phyloP scores from a whole-genome alignment of 2,113 vertebrate genomes.

The Apeltes quadracus region DNA sequence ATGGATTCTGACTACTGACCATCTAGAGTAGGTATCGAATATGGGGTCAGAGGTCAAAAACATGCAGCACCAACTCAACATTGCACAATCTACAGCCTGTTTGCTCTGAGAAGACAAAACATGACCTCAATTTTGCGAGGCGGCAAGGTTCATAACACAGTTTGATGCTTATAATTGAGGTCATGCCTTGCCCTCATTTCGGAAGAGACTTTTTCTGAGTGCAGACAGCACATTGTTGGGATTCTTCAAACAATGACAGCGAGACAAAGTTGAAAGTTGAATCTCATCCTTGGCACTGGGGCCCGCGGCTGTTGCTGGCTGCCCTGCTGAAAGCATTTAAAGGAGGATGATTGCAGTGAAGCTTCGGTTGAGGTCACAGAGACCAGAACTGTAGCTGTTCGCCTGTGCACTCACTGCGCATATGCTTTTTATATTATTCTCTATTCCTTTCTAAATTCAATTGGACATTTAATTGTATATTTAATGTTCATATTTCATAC shows the following conservation, averaged over 20 bases:
- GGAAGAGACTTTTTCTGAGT: background rate
- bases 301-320: background rate
- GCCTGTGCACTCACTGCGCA: no score
- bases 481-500: no score
- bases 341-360: background rate
- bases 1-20: constrained; percentile 16
- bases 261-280: background rate
- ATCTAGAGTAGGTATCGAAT: background rate
- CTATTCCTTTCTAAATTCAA: no score
- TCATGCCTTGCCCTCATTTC: constrained; percentile 17
- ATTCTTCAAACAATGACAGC: background rate
- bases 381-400: background rate
- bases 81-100: constrained; percentile 12
- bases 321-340: background rate
- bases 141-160: constrained; percentile 10
- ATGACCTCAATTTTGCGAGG: constrained; percentile 45
- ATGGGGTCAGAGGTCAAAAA: constrained; percentile 7
- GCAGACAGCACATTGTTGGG: background rate
- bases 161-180: constrained; percentile 35
- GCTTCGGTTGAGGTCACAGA: background rate
- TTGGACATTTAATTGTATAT: no score
- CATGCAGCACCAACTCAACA: background rate
- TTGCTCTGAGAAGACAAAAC: constrained; percentile 27
- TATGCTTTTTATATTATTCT: no score
- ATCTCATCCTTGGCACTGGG: background rate